These are phyloP conservation scores for Drosophila setifemur DNA, from an alignment of 1,140 invertebrate species.

Conservation along the genomic window DNA sequence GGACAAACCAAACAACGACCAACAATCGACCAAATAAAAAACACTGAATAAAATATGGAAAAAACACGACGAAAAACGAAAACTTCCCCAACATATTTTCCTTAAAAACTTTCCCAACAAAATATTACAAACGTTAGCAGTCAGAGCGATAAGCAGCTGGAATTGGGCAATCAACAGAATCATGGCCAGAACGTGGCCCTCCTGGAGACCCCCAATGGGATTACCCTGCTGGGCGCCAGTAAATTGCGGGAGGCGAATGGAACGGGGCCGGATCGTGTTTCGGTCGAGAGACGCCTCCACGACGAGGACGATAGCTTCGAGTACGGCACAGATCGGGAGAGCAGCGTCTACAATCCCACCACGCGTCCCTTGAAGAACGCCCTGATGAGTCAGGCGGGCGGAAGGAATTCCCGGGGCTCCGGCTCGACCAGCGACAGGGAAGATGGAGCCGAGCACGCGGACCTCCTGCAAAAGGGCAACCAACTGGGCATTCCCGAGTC, in stretches of 20 bases:
- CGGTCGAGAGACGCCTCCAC: conserved; percentile 51
- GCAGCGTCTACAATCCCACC: conserved; percentile 77
- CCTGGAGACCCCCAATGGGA: conserved; percentile 75
- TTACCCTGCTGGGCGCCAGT: conserved; percentile 66
- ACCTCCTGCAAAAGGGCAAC: conserved; percentile 71
- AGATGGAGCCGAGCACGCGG: conserved; percentile 38
- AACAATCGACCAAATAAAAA: conserved; percentile 22
- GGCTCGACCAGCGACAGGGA: background rate
- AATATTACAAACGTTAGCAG: conserved; percentile 1
- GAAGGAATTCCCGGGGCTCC: conserved; percentile 48
- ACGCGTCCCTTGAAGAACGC: conserved; percentile 62
- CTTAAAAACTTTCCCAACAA: background rate
- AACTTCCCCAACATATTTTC: conserved; percentile 1
- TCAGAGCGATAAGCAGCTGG: conserved; percentile 59
- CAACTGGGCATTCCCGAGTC: conserved; percentile 77
- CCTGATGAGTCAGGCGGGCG: conserved; percentile 65
- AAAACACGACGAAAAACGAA: conserved; percentile 10
- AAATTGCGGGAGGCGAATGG: conserved; percentile 49
- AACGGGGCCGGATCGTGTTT: conserved; percentile 47
- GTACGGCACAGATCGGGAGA: conserved; percentile 77
- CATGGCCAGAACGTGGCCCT: conserved; percentile 74
- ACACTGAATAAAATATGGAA: conserved; percentile 28
- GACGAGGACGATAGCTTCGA: conserved; percentile 77
- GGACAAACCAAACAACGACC: conserved; percentile 44
- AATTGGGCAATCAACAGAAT: conserved; percentile 32